phyloP scores from a whole-genome alignment of 2,113 vertebrate genomes.

The Oreochromis spilurus region DNA sequence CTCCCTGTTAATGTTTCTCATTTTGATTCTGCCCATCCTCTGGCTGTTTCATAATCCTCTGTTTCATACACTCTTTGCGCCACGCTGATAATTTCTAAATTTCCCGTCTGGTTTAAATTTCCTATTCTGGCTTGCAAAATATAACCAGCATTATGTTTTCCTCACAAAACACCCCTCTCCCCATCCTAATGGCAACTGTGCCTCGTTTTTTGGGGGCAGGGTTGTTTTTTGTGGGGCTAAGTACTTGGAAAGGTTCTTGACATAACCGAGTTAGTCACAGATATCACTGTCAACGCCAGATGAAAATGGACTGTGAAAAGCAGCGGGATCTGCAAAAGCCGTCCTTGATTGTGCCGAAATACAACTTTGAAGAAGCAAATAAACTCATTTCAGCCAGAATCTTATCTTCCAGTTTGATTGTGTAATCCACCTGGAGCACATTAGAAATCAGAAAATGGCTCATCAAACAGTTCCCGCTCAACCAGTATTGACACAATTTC shows the following conservation, averaged over 20 bases:
- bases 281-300: not conserved
- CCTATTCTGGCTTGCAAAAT: not conserved
- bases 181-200: slow-evolving; percentile 13
- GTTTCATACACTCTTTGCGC: not conserved
- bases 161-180: not conserved
- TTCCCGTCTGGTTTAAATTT: slow-evolving; percentile 60
- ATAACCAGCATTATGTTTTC: not conserved
- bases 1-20: slow-evolving; percentile 8
- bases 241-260: slow-evolving; percentile 20
- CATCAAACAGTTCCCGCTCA: not conserved
- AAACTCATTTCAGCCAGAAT: not conserved
- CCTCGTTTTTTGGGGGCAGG: too few relatives aligned
- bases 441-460: not conserved
- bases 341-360: not conserved
- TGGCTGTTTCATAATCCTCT: not conserved
- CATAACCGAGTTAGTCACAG: slow-evolving; percentile 1
- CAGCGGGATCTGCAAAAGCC: not conserved
- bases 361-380: not conserved
- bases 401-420: not conserved
- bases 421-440: not conserved
- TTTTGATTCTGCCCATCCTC: slow-evolving; percentile 11
- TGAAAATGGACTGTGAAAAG: not conserved
- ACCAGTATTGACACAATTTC: not conserved
- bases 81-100: not conserved
- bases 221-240: not conserved